A percentile compares a stretch with the other conserved stretches of the same genome.
These are phyloP conservation scores for Mastacembelus armatus DNA, from an alignment of 2,797 vertebrate genomes.

Conservation along the genomic window DNA sequence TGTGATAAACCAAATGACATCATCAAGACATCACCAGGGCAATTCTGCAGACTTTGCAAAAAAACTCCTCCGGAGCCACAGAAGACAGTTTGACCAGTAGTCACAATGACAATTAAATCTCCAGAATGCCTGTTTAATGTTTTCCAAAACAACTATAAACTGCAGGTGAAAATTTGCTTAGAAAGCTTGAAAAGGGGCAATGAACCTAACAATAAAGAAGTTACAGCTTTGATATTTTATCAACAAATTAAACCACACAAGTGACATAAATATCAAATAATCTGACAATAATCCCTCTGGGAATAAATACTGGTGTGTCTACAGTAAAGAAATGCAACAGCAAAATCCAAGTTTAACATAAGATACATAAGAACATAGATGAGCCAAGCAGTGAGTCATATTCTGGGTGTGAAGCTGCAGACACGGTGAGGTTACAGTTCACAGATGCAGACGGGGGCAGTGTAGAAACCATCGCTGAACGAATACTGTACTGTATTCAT, in stretches of 20 bases:
- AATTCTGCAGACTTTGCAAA: not conserved
- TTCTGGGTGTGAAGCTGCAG: not conserved
- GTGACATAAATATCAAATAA: slow-evolving; percentile 7
- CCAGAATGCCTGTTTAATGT: not conserved
- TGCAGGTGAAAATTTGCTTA: not conserved
- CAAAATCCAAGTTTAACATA: slow-evolving; percentile 13
- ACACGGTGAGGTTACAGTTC: not conserved
- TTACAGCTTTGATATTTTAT: slow-evolving; percentile 46
- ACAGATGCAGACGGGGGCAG: slow-evolving; percentile 13
- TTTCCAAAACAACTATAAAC: not conserved
- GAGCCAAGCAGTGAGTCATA: not conserved
- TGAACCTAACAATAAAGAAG: slow-evolving; percentile 19
- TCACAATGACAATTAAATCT: not conserved
- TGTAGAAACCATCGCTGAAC: slow-evolving; percentile 1
- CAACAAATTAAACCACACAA: slow-evolving; percentile 25
- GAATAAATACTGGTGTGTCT: slow-evolving; percentile 12
- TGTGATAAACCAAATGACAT: not conserved
- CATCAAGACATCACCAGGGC: not conserved
- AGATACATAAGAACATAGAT: not conserved
- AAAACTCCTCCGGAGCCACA: not conserved
- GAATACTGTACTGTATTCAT: not conserved
- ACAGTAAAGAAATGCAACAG: slow-evolving; percentile 3
- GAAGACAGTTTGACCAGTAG: not conserved
- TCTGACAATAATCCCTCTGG: not conserved
- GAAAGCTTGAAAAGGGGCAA: slow-evolving; percentile 9